These are phyloP conservation scores for Catocala nupta DNA, from an alignment of 2,888 invertebrate species.

Conservation along the genomic window DNA sequence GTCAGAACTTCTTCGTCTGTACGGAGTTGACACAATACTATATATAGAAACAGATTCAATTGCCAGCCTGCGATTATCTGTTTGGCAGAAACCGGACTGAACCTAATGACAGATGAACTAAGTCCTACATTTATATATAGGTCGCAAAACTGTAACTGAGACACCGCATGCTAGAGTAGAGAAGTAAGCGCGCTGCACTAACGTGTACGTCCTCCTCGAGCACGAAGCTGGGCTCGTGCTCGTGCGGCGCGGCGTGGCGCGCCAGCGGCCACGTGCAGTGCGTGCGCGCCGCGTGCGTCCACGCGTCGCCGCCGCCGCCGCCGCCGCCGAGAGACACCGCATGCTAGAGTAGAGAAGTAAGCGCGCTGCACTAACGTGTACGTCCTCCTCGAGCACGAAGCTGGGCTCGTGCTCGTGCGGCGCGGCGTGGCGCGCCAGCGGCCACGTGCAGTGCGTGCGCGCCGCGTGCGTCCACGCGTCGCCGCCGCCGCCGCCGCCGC, in stretches of 20 bases:
- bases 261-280: constrained; percentile 83
- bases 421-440: constrained; percentile 55
- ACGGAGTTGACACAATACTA: no score
- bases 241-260: constrained; percentile 25
- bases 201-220: constrained; percentile 69
- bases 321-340: background rate
- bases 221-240: constrained; percentile 44
- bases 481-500: constrained; percentile 15
- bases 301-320: constrained; percentile 14
- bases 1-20: no score
- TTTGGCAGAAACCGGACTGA: no score
- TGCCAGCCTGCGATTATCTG: no score
- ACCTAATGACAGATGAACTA: no score
- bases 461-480: constrained; percentile 61
- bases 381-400: constrained; percentile 66
- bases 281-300: constrained; percentile 73
- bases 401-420: constrained; percentile 30
- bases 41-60: no score
- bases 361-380: constrained; percentile 48
- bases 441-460: constrained; percentile 84
- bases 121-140: no score
- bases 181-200: background rate
- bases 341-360: no score
- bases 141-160: no score
- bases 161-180: no score